Conservation (phyloP, 92 coral and sea anemone genomes). For the Umimayanthus chanpuru region DNA sequence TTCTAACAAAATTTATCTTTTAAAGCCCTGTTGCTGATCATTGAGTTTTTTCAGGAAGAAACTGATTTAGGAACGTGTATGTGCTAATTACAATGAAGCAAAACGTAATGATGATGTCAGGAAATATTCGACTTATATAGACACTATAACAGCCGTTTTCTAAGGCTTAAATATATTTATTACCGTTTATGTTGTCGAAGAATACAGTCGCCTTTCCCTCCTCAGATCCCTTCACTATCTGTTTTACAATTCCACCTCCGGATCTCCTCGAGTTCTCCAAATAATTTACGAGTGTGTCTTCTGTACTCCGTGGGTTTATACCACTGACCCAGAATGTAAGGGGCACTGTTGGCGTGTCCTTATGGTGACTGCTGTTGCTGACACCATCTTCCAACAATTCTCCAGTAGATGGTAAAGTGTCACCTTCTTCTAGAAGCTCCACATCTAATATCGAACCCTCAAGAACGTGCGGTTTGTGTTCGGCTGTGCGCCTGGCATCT, state of each 20-base stretch:
- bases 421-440: slow-evolving; percentile 16
- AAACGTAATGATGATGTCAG: too few species aligned
- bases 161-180: too few species aligned
- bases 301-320: slow-evolving; percentile 47
- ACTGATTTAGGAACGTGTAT: too few species aligned
- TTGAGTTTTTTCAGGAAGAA: too few species aligned
- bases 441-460: slow-evolving; percentile 23
- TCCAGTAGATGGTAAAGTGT: not conserved
- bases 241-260: slow-evolving; percentile 43
- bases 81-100: too few species aligned
- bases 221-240: not conserved
- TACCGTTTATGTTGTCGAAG: slow-evolving; percentile 22
- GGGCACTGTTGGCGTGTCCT: not conserved
- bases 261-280: slow-evolving; percentile 53
- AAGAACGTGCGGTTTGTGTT: slow-evolving; percentile 44
- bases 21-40: too few species aligned
- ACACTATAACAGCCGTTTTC: too few species aligned
- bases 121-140: too few species aligned
- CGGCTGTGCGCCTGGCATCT: slow-evolving; percentile 44
- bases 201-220: not conserved
- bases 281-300: slow-evolving; percentile 57
- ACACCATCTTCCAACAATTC: not conserved
- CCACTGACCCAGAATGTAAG: slow-evolving; percentile 62
- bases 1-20: too few species aligned
- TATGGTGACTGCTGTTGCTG: not conserved